Evolutionary conservation across 2,113 vertebrate species (phyloP).

Genomic region (Egretta garzetta): DNA sequence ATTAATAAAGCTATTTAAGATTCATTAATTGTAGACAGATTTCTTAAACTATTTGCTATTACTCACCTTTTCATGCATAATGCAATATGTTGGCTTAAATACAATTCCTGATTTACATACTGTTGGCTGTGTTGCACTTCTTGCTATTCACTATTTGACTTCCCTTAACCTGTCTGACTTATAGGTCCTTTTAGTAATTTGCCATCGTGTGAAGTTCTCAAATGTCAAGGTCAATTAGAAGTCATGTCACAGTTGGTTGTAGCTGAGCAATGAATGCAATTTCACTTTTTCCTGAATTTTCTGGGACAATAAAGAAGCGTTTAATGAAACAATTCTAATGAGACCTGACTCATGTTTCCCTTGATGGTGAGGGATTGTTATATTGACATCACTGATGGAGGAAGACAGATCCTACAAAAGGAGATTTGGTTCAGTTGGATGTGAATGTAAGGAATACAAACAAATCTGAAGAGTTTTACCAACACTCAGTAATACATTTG

Average conservation of each 20-base stretch:
- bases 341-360: neutral
- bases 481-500: neutral
- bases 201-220: neutral
- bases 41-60: conserved; percentile 72
- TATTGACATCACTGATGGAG: neutral
- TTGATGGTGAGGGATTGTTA: neutral
- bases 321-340: neutral
- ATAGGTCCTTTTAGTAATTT: neutral
- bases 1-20: conserved; percentile 78
- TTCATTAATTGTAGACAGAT: conserved; percentile 74
- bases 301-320: neutral
- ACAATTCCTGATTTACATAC: conserved; percentile 44
- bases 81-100: conserved; percentile 50
- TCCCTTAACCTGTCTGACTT: neutral
- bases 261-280: neutral
- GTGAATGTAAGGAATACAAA: neutral
- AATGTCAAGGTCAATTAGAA: conserved; percentile 1
- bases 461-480: neutral
- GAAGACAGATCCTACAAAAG: neutral
- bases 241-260: neutral
- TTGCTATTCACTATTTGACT: neutral
- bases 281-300: neutral
- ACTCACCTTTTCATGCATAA: conserved; percentile 75
- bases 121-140: neutral
- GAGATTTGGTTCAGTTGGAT: neutral